Evolutionary conservation across 2,113 vertebrate genomes (phyloP).

Genomic region (Psophia crepitans): DNA sequence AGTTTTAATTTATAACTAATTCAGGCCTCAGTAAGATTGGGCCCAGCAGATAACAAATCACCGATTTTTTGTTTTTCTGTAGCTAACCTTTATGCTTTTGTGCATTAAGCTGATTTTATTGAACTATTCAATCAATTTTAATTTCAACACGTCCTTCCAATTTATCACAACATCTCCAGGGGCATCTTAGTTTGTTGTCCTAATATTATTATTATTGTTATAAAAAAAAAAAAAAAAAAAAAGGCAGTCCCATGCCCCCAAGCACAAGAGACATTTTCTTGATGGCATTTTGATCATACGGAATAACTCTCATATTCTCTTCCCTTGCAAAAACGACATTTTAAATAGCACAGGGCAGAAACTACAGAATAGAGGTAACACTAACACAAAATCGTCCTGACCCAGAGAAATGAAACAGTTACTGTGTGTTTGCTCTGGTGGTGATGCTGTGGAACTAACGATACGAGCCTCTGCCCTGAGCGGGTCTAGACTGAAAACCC

Average conservation of each 20-base stretch:
- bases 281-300: constrained; percentile 3
- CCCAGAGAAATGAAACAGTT: background rate
- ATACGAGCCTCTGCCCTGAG: background rate
- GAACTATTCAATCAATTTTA: constrained; percentile 69
- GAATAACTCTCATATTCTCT: background rate
- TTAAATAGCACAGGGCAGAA: background rate
- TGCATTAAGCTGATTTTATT: constrained; percentile 66
- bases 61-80: background rate
- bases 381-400: background rate
- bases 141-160: constrained; percentile 57
- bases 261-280: background rate
- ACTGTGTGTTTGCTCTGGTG: background rate
- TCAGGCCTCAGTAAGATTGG: constrained; percentile 30
- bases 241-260: background rate
- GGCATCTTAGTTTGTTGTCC: constrained; percentile 41
- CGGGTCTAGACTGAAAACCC: background rate
- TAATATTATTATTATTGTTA: constrained; percentile 50
- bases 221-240: background rate
- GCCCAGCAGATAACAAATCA: constrained; percentile 39
- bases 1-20: constrained; percentile 20
- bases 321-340: background rate
- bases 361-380: background rate
- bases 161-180: constrained; percentile 63
- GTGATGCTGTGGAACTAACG: background rate
- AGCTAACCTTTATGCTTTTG: constrained; percentile 54